A percentile compares a stretch with the other conserved stretches of the same genome.
These are phyloP conservation scores for Helobdella robusta DNA, from an alignment of 2,888 invertebrate species.

Conservation along the genomic window DNA sequence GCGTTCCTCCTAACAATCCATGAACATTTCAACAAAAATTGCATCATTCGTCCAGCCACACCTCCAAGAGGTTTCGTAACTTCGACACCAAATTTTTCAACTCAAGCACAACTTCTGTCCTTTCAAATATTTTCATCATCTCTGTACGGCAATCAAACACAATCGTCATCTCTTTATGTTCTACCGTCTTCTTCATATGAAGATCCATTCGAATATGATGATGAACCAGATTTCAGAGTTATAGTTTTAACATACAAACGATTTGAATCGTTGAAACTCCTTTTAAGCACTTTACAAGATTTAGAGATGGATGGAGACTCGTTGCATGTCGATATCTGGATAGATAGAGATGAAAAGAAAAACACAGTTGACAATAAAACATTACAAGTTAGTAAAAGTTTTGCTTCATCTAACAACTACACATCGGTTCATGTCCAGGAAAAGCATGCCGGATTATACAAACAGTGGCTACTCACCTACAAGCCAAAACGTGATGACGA, in stretches of 20 bases:
- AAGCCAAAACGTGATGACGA: slow-evolving; percentile 34
- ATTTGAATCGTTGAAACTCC: slow-evolving; percentile 29
- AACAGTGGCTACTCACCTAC: slow-evolving; percentile 39
- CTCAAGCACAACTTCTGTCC: too few relatives aligned
- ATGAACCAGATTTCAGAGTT: slow-evolving; percentile 34
- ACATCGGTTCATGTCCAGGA: slow-evolving; percentile 32
- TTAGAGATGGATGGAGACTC: slow-evolving; percentile 31
- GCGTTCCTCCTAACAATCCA: too few relatives aligned
- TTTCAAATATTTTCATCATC: too few relatives aligned
- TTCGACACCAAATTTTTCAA: too few relatives aligned
- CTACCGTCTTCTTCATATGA: too few relatives aligned
- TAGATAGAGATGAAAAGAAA: slow-evolving; percentile 29
- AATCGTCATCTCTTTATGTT: too few relatives aligned
- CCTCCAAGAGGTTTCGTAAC: too few relatives aligned
- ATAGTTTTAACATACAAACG: slow-evolving; percentile 35
- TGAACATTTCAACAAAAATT: too few relatives aligned
- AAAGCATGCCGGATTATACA: slow-evolving; percentile 35
- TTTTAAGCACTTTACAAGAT: slow-evolving; percentile 31
- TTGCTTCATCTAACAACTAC: slow-evolving; percentile 11
- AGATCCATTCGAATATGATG: too few relatives aligned
- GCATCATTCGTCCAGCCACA: too few relatives aligned
- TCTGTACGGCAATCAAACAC: too few relatives aligned
- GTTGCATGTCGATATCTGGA: slow-evolving; percentile 33
- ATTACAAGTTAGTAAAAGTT: slow-evolving; percentile 24
- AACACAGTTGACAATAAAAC: slow-evolving; percentile 28